These are phyloP conservation scores for Eriosoma lanigerum DNA, from an alignment of 1,140 invertebrate genomes.

Conservation along the genomic window DNA sequence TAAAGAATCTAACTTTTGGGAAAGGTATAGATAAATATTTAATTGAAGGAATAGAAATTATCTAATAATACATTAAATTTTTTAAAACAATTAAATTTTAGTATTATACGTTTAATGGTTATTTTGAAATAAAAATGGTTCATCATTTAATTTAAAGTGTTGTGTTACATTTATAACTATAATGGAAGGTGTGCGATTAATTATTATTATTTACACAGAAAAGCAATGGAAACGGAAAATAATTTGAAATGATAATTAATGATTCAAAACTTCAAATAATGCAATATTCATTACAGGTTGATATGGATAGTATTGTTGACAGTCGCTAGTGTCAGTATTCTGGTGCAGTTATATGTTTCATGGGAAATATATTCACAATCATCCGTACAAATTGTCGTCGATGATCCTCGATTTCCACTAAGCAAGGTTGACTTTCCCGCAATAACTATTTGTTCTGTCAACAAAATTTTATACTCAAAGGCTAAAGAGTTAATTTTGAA, in stretches of 20 bases:
- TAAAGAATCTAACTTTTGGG: background rate
- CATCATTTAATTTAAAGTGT: too few species aligned
- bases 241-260: too few species aligned
- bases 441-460: constrained; percentile 55
- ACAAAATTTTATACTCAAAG: constrained; percentile 54
- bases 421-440: constrained; percentile 55
- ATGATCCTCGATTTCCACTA: constrained; percentile 52
- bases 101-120: too few species aligned
- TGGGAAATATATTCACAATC: constrained; percentile 33
- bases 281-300: background rate
- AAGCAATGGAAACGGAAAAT: too few species aligned
- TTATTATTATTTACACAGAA: too few species aligned
- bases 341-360: background rate
- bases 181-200: too few species aligned
- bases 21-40: background rate
- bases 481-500: constrained; percentile 52
- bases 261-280: too few species aligned
- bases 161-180: too few species aligned
- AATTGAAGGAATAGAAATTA: too few species aligned
- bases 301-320: constrained; percentile 3
- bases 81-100: too few species aligned
- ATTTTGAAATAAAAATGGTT: too few species aligned
- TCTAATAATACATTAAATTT: too few species aligned
- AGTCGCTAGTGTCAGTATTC: background rate
- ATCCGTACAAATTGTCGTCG: constrained; percentile 47